Conservation (phyloP, 2,797 vertebrate species). For the Carduelis carduelis region DNA sequence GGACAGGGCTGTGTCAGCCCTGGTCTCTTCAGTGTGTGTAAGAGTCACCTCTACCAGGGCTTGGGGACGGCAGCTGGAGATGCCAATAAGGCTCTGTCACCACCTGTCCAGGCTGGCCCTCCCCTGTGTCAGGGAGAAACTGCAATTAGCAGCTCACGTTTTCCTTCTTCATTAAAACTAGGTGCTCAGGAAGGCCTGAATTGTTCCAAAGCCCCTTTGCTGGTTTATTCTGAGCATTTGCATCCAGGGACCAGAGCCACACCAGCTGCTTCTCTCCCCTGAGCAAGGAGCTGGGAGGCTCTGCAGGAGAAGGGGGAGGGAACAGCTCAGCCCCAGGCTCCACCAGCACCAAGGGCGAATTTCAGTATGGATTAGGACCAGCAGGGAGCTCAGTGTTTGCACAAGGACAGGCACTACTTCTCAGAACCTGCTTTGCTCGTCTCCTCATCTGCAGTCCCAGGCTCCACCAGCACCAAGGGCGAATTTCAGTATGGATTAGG, state of each 20-base stretch:
- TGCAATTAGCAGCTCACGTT: background rate
- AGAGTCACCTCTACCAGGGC: background rate
- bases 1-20: background rate
- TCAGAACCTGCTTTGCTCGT: background rate
- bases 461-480: background rate
- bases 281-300: background rate
- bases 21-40: accelerated
- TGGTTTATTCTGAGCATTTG: background rate
- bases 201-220: background rate
- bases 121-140: background rate
- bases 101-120: background rate
- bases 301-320: background rate
- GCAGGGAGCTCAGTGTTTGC: background rate
- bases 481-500: accelerated
- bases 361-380: background rate
- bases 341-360: accelerated
- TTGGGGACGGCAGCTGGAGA: background rate
- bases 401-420: background rate
- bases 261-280: background rate
- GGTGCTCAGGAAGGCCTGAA: background rate
- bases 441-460: accelerated
- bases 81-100: background rate
- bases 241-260: accelerated
- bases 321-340: background rate
- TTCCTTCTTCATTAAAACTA: background rate